Evolutionary conservation across 2,888 invertebrate genomes (phyloP).

Genomic region (Agonum fuliginosum): DNA sequence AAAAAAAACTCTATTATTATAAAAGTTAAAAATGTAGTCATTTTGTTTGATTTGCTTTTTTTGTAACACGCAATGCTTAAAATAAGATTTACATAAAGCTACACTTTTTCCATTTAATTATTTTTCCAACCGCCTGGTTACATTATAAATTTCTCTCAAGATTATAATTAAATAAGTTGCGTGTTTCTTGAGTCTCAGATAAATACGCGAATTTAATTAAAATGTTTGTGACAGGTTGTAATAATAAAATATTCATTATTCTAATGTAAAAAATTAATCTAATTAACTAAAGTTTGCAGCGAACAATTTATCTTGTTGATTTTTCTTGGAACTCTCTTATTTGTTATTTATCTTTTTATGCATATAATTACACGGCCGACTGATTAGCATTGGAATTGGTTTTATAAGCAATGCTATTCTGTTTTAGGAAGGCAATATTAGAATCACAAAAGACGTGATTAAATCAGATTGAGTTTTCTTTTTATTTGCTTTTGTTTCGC

Average conservation of each 20-base stretch:
- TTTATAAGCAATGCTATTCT: constrained; percentile 9
- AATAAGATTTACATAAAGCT: constrained; percentile 41
- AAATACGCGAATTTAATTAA: constrained; percentile 49
- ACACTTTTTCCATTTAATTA: constrained; percentile 45
- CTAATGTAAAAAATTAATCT: constrained; percentile 46
- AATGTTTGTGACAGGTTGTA: constrained; percentile 52
- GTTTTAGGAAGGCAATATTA: constrained; percentile 25
- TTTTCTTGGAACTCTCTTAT: background rate
- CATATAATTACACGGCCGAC: constrained; percentile 12
- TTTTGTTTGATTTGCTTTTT: background rate
- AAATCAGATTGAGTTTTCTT: constrained; percentile 45
- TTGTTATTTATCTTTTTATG: constrained; percentile 1
- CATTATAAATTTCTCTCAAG: constrained; percentile 49
- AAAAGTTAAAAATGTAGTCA: background rate
- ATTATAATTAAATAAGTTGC: constrained; percentile 50
- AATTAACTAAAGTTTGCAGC: too few relatives aligned
- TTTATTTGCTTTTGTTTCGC: constrained; percentile 46
- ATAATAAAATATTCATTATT: constrained; percentile 50
- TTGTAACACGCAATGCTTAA: constrained; percentile 2
- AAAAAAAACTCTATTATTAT: too few relatives aligned
- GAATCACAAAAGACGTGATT: constrained; percentile 44
- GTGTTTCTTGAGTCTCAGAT: constrained; percentile 34
- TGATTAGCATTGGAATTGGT: constrained; percentile 13
- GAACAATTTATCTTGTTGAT: too few relatives aligned
- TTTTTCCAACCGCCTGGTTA: constrained; percentile 45